These are phyloP conservation scores for Apamea crenata DNA, from an alignment of 2,888 invertebrate species.

Conservation along the genomic window DNA sequence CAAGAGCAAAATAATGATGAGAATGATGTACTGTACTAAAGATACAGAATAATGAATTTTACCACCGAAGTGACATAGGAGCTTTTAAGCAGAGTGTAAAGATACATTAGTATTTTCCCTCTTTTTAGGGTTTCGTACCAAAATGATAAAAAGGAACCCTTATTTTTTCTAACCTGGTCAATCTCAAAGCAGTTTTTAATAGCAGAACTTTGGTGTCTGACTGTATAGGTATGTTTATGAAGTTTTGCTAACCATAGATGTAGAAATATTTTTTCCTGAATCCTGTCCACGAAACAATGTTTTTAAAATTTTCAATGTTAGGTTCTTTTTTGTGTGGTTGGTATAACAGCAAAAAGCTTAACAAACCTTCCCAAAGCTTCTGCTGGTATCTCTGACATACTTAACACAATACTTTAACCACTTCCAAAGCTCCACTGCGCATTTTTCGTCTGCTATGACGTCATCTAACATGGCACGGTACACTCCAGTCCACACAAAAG, in stretches of 20 bases:
- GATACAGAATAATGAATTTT: neutral
- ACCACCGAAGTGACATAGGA: too few species aligned
- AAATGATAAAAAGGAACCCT: too few species aligned
- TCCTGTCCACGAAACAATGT: neutral
- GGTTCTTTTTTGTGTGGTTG: neutral
- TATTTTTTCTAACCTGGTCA: neutral
- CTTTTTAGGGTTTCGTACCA: too few species aligned
- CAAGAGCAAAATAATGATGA: neutral
- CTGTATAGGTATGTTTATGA: neutral
- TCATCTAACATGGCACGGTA: constrained; percentile 76
- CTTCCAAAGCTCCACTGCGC: constrained; percentile 50
- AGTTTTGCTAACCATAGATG: neutral
- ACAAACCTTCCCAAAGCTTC: neutral
- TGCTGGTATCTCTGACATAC: neutral
- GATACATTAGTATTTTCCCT: neutral
- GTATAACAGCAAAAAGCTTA: neutral
- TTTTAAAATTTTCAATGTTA: neutral
- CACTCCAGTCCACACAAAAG: constrained; percentile 79
- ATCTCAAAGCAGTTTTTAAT: neutral
- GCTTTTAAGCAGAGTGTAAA: neutral
- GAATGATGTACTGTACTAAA: neutral
- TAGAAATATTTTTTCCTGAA: neutral
- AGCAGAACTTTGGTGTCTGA: neutral
- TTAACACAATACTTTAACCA: constrained; percentile 5
- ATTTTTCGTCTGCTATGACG: constrained; percentile 63